Conservation (phyloP, 2,888 invertebrate species). For the Charanyca ferruginea region DNA sequence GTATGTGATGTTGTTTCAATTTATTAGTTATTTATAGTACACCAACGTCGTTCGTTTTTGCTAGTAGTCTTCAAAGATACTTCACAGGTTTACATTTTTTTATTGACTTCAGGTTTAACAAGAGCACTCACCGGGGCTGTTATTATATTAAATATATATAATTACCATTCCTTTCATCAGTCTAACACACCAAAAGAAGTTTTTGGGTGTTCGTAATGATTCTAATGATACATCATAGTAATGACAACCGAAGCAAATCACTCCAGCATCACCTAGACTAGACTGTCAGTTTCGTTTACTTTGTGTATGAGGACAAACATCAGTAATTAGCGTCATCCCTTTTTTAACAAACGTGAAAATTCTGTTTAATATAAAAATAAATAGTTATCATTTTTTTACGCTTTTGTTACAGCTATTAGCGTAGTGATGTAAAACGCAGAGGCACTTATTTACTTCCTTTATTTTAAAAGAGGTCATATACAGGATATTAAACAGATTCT, state of each 20-base stretch:
- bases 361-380: slow-evolving; percentile 41
- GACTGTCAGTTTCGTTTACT: slow-evolving; percentile 4
- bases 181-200: background rate
- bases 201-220: background rate
- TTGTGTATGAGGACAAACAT: slow-evolving; percentile 1
- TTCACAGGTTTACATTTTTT: background rate
- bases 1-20: too few species aligned
- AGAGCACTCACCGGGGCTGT: background rate
- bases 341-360: slow-evolving; percentile 29
- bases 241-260: slow-evolving; percentile 2
- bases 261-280: background rate
- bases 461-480: slow-evolving; percentile 5
- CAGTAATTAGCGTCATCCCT: slow-evolving; percentile 8
- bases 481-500: slow-evolving; percentile 22
- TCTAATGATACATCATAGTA: background rate
- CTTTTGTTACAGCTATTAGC: slow-evolving; percentile 14
- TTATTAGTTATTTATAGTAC: too few species aligned
- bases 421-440: slow-evolving; percentile 41
- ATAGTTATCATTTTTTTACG: slow-evolving; percentile 5
- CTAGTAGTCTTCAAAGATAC: background rate
- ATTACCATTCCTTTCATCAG: background rate
- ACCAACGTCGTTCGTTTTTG: background rate
- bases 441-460: slow-evolving; percentile 37
- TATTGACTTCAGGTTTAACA: slow-evolving; percentile 9
- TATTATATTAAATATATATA: too few species aligned